A percentile compares a stretch with the other conserved stretches of the same genome.
Conservation (phyloP, 2,888 invertebrate species). For the Sinentomon sp. region DNA sequence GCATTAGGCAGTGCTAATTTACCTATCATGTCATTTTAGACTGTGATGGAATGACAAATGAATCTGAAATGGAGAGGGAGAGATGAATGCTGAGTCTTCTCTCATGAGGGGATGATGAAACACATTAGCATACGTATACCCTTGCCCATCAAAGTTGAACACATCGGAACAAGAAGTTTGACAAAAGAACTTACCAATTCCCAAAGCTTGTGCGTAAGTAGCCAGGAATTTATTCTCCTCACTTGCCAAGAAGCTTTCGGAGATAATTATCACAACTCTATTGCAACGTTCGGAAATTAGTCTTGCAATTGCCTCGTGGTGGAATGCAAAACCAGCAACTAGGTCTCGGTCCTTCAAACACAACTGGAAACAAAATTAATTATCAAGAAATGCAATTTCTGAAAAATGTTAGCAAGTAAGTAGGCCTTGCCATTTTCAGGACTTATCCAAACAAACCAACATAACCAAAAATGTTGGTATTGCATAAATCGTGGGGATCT, state of each 20-base stretch:
- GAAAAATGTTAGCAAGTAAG: too few species aligned
- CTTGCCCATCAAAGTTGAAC: not conserved
- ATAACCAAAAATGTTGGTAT: too few species aligned
- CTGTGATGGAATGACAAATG: too few species aligned
- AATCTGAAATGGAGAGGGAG: too few species aligned
- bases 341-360: conserved; percentile 46
- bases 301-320: conserved; percentile 38
- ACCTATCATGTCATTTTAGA: too few species aligned
- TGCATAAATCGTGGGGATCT: too few species aligned
- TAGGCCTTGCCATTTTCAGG: too few species aligned
- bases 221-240: conserved; percentile 46
- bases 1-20: too few species aligned
- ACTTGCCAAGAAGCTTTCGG: conserved; percentile 43
- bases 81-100: too few species aligned
- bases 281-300: conserved; percentile 48
- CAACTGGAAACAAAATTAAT: conserved; percentile 25
- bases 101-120: not conserved
- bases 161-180: not conserved
- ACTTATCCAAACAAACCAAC: too few species aligned
- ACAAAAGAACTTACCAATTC: conserved; percentile 40
- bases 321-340: conserved; percentile 36
- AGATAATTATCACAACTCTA: conserved; percentile 46
- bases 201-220: conserved; percentile 47
- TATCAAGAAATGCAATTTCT: not conserved
- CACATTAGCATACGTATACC: not conserved